Conservation (phyloP, 2,113 vertebrate species). For the Hemiscyllium ocellatum region DNA sequence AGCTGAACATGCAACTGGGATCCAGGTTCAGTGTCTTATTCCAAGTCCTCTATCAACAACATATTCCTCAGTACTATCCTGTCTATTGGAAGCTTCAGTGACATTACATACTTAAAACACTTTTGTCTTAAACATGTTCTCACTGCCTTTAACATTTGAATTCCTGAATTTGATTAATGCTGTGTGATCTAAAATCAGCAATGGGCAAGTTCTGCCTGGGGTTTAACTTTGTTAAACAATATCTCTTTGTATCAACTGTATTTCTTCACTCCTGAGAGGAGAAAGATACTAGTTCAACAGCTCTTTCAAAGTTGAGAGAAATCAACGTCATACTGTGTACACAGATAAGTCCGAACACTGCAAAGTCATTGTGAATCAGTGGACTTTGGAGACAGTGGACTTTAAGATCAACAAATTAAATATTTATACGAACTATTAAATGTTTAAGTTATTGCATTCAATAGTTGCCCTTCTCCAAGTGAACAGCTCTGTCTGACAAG, state of each 20-base stretch:
- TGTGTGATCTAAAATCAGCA: background rate
- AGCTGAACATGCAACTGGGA: background rate
- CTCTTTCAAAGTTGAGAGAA: background rate
- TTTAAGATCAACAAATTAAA: slow-evolving; percentile 26
- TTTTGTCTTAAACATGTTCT: background rate
- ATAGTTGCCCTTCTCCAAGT: background rate
- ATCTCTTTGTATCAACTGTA: background rate
- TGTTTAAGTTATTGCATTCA: slow-evolving; percentile 7
- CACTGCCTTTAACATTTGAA: background rate
- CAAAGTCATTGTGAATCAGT: slow-evolving; percentile 34
- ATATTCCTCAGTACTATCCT: background rate
- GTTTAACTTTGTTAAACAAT: background rate
- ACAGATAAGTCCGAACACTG: background rate
- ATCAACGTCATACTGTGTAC: slow-evolving; percentile 1
- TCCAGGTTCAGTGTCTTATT: background rate
- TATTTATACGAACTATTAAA: slow-evolving; percentile 4
- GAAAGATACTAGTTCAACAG: background rate
- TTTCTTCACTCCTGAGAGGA: background rate
- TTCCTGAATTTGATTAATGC: slow-evolving; percentile 25
- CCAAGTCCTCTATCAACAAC: background rate
- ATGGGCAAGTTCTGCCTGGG: background rate
- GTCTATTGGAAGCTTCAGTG: background rate
- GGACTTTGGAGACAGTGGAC: background rate
- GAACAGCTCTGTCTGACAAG: background rate
- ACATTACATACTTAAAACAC: background rate